Conservation (phyloP, 2,113 vertebrate species). For the Megalops atlanticus region DNA sequence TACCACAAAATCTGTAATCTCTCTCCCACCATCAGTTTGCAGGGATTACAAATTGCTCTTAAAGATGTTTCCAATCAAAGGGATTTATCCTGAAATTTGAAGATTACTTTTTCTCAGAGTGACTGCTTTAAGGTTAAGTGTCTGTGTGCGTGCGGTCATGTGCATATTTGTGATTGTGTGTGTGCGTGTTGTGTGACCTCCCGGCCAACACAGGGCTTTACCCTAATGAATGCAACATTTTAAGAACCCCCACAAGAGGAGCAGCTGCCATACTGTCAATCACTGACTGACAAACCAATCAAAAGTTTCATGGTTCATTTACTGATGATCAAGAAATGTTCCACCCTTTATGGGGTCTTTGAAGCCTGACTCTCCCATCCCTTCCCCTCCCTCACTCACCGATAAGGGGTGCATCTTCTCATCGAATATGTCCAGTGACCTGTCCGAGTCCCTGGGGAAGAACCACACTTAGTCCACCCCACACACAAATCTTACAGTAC, state of each 20-base stretch:
- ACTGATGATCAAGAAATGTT: too few relatives aligned
- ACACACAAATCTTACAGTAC: neutral
- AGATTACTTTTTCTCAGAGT: neutral
- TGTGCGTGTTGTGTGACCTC: neutral
- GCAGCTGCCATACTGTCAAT: too few relatives aligned
- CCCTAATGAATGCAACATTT: neutral
- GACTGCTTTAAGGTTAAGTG: neutral
- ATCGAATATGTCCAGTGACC: slow-evolving; percentile 87
- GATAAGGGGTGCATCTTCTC: slow-evolving; percentile 85
- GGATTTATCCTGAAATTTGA: neutral
- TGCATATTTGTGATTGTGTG: too few relatives aligned
- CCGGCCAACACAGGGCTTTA: neutral
- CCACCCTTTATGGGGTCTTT: too few relatives aligned
- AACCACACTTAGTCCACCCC: neutral
- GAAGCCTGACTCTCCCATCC: neutral
- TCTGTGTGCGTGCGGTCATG: neutral
- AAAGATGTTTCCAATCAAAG: neutral
- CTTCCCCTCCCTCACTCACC: slow-evolving; percentile 54
- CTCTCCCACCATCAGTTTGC: neutral
- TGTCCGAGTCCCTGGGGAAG: slow-evolving; percentile 76
- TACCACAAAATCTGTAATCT: neutral
- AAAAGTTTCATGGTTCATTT: too few relatives aligned
- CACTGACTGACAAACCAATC: too few relatives aligned
- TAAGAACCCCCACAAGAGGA: too few relatives aligned
- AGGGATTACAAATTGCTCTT: neutral